Conservation (phyloP, 2,113 vertebrate species). For the Ellobius talpinus region DNA sequence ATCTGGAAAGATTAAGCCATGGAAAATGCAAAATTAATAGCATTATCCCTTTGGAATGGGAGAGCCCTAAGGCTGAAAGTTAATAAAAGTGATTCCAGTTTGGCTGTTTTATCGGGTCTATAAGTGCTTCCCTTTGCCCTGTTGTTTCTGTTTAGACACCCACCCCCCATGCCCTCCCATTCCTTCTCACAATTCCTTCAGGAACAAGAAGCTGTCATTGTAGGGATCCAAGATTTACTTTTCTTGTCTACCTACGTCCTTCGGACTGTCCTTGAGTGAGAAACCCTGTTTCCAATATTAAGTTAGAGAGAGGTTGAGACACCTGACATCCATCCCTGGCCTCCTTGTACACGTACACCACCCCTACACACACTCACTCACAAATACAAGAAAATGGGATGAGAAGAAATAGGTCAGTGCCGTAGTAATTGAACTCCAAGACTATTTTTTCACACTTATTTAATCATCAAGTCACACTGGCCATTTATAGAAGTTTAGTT, state of each 20-base stretch:
- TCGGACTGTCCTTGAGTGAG: neutral
- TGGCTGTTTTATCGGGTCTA: neutral
- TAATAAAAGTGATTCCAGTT: neutral
- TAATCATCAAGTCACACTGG: neutral
- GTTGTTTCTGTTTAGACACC: neutral
- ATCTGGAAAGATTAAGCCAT: neutral
- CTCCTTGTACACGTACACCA: neutral
- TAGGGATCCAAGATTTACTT: too few species aligned
- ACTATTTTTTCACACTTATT: constrained; percentile 47
- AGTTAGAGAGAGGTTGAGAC: neutral
- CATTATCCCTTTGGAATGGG: neutral
- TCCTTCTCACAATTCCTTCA: neutral
- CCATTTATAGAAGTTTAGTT: constrained; percentile 25
- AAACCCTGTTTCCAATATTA: neutral
- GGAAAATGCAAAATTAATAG: neutral
- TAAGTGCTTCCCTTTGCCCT: too few species aligned
- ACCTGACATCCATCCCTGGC: neutral
- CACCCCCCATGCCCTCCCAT: neutral
- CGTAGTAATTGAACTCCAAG: neutral
- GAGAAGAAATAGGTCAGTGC: neutral
- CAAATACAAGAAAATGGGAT: neutral
- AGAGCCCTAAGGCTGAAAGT: neutral
- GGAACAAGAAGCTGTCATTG: neutral
- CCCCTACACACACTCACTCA: neutral
- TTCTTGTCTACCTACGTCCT: neutral